Evolutionary conservation across 2,113 vertebrate species (phyloP).

Genomic region (Ameiurus melas): DNA sequence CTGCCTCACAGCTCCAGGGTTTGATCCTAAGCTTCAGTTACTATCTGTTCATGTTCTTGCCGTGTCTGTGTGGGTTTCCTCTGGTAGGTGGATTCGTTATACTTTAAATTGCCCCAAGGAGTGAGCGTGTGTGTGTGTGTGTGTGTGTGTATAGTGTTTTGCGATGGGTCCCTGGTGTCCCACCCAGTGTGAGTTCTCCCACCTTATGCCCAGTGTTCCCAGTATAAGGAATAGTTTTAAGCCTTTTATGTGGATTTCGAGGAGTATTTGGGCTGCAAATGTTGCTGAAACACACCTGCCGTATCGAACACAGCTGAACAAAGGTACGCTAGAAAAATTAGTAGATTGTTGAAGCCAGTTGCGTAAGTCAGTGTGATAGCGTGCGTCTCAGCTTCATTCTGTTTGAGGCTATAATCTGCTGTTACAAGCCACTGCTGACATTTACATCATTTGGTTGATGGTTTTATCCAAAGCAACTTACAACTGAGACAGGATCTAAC

Average conservation of each 20-base stretch:
- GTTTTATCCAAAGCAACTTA: not conserved
- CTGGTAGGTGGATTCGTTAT: not conserved
- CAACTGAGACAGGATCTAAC: not conserved
- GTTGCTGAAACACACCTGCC: too few relatives aligned
- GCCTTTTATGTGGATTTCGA: not conserved
- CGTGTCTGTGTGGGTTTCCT: not conserved
- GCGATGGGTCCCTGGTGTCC: not conserved
- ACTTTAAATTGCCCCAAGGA: not conserved
- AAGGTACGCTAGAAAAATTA: not conserved
- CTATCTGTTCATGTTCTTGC: not conserved
- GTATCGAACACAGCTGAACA: not conserved
- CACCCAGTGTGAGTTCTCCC: not conserved
- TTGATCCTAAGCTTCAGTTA: not conserved
- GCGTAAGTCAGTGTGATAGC: too few relatives aligned
- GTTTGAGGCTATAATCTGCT: too few relatives aligned
- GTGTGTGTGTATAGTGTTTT: not conserved
- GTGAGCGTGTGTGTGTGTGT: not conserved
- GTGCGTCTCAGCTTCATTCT: too few relatives aligned
- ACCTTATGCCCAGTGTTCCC: not conserved
- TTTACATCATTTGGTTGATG: not conserved
- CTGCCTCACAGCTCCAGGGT: not conserved
- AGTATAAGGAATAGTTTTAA: too few relatives aligned
- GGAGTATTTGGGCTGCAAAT: not conserved
- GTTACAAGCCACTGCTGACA: too few relatives aligned
- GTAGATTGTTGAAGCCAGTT: too few relatives aligned